Conservation (phyloP, 1,140 invertebrate species). For the Coenobita brevimanus region DNA sequence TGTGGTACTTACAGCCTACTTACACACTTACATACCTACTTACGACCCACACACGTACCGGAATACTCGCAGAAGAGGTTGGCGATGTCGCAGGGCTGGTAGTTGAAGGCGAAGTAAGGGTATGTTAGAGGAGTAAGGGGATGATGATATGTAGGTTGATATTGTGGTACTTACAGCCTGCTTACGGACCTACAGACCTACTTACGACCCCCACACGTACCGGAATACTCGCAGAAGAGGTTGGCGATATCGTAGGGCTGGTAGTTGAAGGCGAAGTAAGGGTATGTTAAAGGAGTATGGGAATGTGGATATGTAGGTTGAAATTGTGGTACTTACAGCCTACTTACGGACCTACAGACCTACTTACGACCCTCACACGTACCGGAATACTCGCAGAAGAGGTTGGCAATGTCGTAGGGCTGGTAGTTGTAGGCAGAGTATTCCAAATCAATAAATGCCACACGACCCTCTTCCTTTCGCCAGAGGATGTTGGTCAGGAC, state of each 20-base stretch:
- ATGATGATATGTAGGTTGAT: neutral
- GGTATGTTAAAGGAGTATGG: neutral
- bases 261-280: neutral
- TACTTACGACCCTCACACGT: constrained; percentile 71
- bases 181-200: neutral
- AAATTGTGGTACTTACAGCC: neutral
- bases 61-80: constrained; percentile 99
- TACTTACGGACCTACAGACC: neutral
- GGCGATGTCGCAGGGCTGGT: constrained; percentile 96
- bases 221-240: constrained; percentile 98
- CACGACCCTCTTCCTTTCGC: constrained; percentile 78
- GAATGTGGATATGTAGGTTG: neutral
- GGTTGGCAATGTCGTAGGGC: constrained; percentile 97
- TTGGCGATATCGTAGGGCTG: constrained; percentile 86
- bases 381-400: constrained; percentile 98
- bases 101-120: constrained; percentile 91
- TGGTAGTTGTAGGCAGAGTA: constrained; percentile 96
- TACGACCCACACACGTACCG: constrained; percentile 81
- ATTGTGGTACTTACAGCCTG: neutral
- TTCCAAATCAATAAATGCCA: constrained; percentile 98
- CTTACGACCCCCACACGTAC: constrained; percentile 76
- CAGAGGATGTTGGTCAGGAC: constrained; percentile 95
- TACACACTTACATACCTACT: too few relatives aligned
- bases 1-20: too few relatives aligned
- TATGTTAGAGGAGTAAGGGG: neutral